Base-by-base conservation (phyloP, 2,888 invertebrate species). In the Aplocera efformata region DNA sequence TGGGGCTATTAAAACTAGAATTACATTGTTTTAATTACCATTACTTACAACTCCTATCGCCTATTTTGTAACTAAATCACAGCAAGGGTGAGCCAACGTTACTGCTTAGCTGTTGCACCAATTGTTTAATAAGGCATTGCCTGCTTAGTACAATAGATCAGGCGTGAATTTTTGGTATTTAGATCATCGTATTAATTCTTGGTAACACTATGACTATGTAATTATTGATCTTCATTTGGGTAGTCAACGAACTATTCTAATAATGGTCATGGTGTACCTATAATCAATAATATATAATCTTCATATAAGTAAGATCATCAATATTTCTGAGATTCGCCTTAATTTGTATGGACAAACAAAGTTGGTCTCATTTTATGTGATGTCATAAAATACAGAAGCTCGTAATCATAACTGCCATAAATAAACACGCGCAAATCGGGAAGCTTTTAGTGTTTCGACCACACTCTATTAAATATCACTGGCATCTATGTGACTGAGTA, bases 301-400 rank as follows among this genome's bases (percentile, higher is more conserved):
- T n/a, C n/a, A n/a, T n/a, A n/a, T n/a, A n/a, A n/a, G n/a, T n/a
- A n/a, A n/a, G n/a, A n/a, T n/a, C n/a, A n/a, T n/a, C n/a, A n/a
- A n/a, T 17, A 17, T 17, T 17, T 17, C 13, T 17, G 3, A 22
- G 6, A 22, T 11, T 6, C 10, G 20, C 1, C 9, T 35, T 29
- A 9, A 11, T 29, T 36, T 32, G 28, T 32, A 22, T 42, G 22
- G 27, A 31, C 40, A 42, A 46, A 42, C 42, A 42, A 35, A 40
- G 42, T 26, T 41, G 38, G 36, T 37, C 32, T 42, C 35, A 25
- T 37, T 26, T 50, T 53, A 50, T 41, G 45, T 39, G 23, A 30
- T 24, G 35, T 13, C 53, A 46, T 50, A 53, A 48, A 48, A 32
- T 42, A 43, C 38, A 46, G 41, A 27, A 41, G 47, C 45, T 41